phyloP scores from a whole-genome alignment of 2,797 vertebrate species.

The Salmo trutta region DNA sequence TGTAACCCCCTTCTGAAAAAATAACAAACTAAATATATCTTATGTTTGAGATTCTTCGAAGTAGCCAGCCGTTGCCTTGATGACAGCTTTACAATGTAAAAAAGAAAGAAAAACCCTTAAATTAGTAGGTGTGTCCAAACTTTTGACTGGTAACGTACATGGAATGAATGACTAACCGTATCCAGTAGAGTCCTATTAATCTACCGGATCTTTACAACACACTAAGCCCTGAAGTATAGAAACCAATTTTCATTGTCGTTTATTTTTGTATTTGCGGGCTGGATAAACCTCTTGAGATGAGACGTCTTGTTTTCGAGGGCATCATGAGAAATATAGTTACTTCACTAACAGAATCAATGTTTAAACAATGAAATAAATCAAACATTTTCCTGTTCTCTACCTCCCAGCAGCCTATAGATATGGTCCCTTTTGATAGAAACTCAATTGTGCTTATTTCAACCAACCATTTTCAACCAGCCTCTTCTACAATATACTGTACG shows the following conservation, averaged over 20 bases:
- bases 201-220: background rate
- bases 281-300: background rate
- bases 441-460: constrained; percentile 46
- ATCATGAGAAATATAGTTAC: background rate
- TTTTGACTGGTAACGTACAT: constrained; percentile 10
- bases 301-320: background rate
- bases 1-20: too few species aligned
- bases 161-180: constrained; percentile 27
- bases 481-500: background rate
- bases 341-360: constrained; percentile 22
- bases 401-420: constrained; percentile 26
- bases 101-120: background rate
- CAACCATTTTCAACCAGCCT: constrained; percentile 50
- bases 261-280: background rate
- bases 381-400: background rate
- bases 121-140: background rate
- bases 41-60: too few species aligned
- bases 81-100: too few species aligned
- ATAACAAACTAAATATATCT: too few species aligned
- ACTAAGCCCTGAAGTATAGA: background rate
- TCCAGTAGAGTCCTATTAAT: background rate
- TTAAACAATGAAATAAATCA: constrained; percentile 6
- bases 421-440: constrained; percentile 12
- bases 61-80: too few species aligned
- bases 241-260: background rate